phyloP scores from a whole-genome alignment of 2,797 vertebrate genomes.

The Halcyon badia region DNA sequence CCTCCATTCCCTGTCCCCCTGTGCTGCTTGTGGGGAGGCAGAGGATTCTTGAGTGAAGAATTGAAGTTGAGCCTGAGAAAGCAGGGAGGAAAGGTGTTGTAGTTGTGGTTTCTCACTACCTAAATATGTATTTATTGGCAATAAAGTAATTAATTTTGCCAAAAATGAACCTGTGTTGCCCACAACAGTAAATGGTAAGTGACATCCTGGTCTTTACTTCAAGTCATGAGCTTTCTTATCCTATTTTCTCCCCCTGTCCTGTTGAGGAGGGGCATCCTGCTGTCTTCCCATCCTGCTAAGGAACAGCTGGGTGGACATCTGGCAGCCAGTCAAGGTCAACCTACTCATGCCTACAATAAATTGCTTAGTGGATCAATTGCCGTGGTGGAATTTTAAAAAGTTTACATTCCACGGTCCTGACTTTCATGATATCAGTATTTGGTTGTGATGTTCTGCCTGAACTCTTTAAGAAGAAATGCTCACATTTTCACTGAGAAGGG shows the following conservation, averaged over 20 bases:
- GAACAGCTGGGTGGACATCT: background rate
- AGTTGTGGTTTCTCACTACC: background rate
- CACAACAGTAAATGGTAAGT: background rate
- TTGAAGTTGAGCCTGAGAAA: background rate
- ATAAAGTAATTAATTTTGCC: background rate
- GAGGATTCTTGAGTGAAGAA: background rate
- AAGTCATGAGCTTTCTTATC: background rate
- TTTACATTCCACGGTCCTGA: background rate
- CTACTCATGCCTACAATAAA: background rate
- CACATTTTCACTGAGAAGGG: background rate
- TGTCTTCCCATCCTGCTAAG: background rate
- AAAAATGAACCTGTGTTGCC: background rate
- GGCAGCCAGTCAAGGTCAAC: background rate
- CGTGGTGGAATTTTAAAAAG: background rate
- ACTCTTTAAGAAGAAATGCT: background rate
- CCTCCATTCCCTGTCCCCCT: background rate
- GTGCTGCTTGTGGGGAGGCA: background rate
- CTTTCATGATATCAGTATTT: background rate
- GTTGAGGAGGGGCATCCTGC: background rate
- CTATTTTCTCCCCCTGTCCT: background rate
- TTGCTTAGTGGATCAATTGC: background rate
- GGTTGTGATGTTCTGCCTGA: background rate
- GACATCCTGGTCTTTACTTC: background rate
- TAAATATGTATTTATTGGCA: background rate
- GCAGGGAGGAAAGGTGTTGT: background rate